These are phyloP conservation scores for Noctua janthina DNA, from an alignment of 2,888 invertebrate genomes.

Conservation along the genomic window DNA sequence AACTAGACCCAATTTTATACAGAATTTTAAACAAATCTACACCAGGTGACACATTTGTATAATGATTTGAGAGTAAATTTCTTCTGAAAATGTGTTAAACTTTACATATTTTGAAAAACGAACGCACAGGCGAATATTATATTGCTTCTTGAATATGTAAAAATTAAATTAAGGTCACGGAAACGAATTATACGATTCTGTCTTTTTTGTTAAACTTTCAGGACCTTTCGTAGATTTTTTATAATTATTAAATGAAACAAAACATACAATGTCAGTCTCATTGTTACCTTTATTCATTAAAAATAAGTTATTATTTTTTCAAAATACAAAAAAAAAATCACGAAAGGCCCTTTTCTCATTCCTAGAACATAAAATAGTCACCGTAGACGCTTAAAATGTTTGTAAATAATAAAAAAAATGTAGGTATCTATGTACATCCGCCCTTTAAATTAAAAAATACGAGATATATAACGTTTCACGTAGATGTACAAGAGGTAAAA, in stretches of 20 bases:
- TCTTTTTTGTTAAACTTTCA: slow-evolving; percentile 51
- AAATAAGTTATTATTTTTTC: slow-evolving; percentile 21
- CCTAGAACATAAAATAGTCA: slow-evolving; percentile 70
- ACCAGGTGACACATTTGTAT: slow-evolving; percentile 36
- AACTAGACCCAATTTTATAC: slow-evolving; percentile 59
- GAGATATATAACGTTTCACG: slow-evolving; percentile 72
- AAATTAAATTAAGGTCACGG: slow-evolving; percentile 70
- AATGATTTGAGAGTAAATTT: slow-evolving; percentile 50
- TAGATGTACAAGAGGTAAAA: slow-evolving; percentile 68
- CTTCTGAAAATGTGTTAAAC: slow-evolving; percentile 34
- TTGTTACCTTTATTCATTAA: slow-evolving; percentile 23
- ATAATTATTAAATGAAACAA: slow-evolving; percentile 24
- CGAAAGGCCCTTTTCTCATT: slow-evolving; percentile 60
- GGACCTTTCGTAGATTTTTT: slow-evolving; percentile 64
- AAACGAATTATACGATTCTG: slow-evolving; percentile 71
- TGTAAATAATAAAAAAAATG: slow-evolving; percentile 85
- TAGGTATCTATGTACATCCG: slow-evolving; percentile 86
- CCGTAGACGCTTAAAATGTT: slow-evolving; percentile 83
- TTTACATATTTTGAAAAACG: slow-evolving; percentile 74
- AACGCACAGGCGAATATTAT: slow-evolving; percentile 75
- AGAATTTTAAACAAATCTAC: slow-evolving; percentile 58
- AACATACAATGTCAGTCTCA: slow-evolving; percentile 23
- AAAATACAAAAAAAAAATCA: slow-evolving; percentile 26
- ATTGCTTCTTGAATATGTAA: slow-evolving; percentile 64
- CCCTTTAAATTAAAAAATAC: slow-evolving; percentile 72